Evolutionary conservation across 2,113 vertebrate genomes (phyloP).

Genomic region (Ceyx melanurus): DNA sequence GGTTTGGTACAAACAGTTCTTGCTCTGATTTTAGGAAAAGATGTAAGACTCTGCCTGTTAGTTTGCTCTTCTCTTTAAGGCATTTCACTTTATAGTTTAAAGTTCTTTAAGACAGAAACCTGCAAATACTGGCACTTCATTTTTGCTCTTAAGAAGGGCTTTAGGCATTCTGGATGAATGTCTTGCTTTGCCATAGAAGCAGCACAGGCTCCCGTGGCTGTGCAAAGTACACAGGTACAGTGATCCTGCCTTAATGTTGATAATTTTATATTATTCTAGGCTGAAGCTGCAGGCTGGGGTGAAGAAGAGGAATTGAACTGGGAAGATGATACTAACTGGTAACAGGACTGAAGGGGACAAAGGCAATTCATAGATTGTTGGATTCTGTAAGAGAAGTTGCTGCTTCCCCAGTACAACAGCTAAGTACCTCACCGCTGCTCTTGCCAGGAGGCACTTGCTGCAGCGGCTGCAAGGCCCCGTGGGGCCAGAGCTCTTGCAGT

Average conservation of each 20-base stretch:
- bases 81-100: not conserved
- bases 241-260: not conserved
- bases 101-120: not conserved
- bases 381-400: slow-evolving; percentile 14
- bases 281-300: slow-evolving; percentile 88
- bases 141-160: not conserved
- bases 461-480: not conserved
- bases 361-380: not conserved
- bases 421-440: slow-evolving; percentile 66
- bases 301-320: slow-evolving; percentile 91
- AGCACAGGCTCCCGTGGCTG: not conserved
- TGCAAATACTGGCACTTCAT: not conserved
- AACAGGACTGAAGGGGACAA: slow-evolving; percentile 29
- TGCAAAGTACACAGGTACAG: not conserved
- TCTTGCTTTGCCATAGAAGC: not conserved
- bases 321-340: slow-evolving; percentile 88
- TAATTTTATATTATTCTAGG: slow-evolving; percentile 69
- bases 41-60: rapidly evolving
- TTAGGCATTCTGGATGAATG: not conserved
- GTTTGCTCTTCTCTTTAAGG: not conserved
- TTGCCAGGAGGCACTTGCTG: slow-evolving; percentile 3
- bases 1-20: not conserved
- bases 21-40: not conserved
- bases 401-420: not conserved
- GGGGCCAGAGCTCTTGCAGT: not conserved